Base-by-base conservation (phyloP, 2,797 vertebrate genomes). In the Betta splendens region DNA sequence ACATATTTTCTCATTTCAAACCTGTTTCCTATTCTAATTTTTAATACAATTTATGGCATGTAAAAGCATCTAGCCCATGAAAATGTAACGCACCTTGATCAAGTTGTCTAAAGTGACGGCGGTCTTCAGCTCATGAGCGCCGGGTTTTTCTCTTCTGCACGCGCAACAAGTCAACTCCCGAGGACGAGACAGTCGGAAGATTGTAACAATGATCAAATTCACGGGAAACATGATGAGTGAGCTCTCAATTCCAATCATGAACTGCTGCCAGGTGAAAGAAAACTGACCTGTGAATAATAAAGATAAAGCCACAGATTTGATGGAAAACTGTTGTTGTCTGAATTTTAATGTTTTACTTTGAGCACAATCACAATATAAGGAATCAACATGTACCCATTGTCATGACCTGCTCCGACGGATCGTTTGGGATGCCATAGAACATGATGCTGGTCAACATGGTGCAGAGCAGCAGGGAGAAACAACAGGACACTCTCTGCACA, bases 391-490 rank as follows among this genome's bases (percentile, higher is more conserved):
- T 94, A 98, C 96, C 96, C 59, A 97, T 64, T 63, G 97, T 94
- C 95, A 96, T 94, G 79, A 93, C 94, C 85, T 97, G 96, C 66
- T 98, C 94, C 1, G 93, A 90, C 1, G 96, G 95, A 49, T 95
- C 91, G 39, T 85, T 92, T 8, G 96, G 95, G 56, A 98, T 81
- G 5, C 96, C 96, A 82, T 93, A 98, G 81, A 98, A 98, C 92
- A 98, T 95, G 83, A 98, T 92, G 80, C 93, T 97, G 64, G 95
- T 97, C 70, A 98, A 80, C 96, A 98, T 98, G 72, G 96, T 98
- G 62, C 95, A 97, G 33, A 98, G 92, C 16, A 98, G 91, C 79
- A 98, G 81, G 0, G 95, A 96, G 71, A 96, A 97, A 74, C 95
- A 98, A 32, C 96, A 98, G 7, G 96, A 98, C 23, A 94, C 92